Evolutionary conservation across 2,888 invertebrate genomes (phyloP).

Genomic region (Caenorhabditis sp.): DNA sequence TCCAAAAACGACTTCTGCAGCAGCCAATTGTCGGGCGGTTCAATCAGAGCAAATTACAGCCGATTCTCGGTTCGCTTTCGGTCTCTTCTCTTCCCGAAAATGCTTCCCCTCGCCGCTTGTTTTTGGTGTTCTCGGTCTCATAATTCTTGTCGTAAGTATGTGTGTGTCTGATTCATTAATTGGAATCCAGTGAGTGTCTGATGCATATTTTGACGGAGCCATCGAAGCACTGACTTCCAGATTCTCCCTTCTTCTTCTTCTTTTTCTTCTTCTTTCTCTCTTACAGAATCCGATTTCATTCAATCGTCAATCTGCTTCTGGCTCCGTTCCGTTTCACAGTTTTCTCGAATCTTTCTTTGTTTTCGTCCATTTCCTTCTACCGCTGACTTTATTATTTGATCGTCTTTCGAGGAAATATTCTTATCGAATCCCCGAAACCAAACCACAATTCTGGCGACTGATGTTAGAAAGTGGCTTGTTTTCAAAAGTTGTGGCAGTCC

Average conservation of each 20-base stretch:
- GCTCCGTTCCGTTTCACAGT: too few species aligned
- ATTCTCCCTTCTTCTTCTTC: neutral
- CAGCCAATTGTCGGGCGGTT: too few species aligned
- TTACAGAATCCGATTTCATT: neutral
- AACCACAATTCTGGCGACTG: neutral
- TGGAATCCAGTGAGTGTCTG: neutral
- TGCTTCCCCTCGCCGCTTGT: neutral
- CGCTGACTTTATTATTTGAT: too few species aligned
- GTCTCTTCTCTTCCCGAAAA: too few species aligned
- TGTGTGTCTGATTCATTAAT: conserved; percentile 4
- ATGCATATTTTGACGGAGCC: neutral
- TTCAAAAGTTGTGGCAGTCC: too few species aligned
- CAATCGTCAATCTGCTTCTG: too few species aligned
- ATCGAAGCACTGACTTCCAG: neutral
- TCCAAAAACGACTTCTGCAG: too few species aligned
- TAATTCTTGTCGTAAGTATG: neutral
- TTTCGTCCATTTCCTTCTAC: neutral
- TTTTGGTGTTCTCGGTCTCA: neutral
- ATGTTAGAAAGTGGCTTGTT: neutral
- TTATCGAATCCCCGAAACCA: neutral
- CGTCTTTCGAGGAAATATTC: too few species aligned
- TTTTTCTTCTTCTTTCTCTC: neutral
- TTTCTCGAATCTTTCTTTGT: too few species aligned
- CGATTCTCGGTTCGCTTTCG: too few species aligned
- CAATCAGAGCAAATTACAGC: too few species aligned